Evolutionary conservation across 2,888 invertebrate genomes (phyloP), one percentile per base, ranked within the genome.

Genomic region (Heliothis peltigera): DNA sequence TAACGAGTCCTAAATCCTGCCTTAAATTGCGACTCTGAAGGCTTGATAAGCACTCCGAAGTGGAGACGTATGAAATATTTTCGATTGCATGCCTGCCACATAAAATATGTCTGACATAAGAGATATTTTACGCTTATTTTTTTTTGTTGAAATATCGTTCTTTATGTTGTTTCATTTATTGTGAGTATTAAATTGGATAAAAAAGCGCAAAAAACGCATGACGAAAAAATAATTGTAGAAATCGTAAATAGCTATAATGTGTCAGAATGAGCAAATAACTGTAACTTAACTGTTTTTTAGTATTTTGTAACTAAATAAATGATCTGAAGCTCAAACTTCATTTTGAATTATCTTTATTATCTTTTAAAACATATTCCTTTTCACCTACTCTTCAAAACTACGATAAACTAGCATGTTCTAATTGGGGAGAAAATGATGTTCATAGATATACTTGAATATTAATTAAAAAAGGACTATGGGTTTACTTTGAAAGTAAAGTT

Each of bases 331-430:
- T 19, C 19, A 10, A 44, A 18, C 21, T 44, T 39, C 19, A 42
- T 44, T 65, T 58, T 42, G 17, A 39, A 54, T 49, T 18, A 19
- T 49, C 49, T 67, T 35, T 53, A 66, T 66, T 54, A 53, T 53
- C 17, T 67, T 67, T 42, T 22, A 15, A 61, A 61, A 43, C 53
- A 44, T n/a, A 48, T 44, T 7, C 35, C 42, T 62, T 15, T 46
- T 46, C 48, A 44, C 48, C 8, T 49, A 48, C 25, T 58, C 64
- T 57, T 53, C 5, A 18, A 44, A 53, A 68, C 42, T 63, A 4
- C 53, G 17, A 57, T 64, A 53, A 69, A 69, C 64, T 56, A 6
- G 25, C 32, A 1, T 53, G 48, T 1, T n/a, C 19, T 46, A 46
- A 32, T 35, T 7, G 12, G 8, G 39, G n/a, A n/a, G n/a, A n/a